Conservation (phyloP, 2,113 vertebrate genomes). For the Gymnarchus niloticus region DNA sequence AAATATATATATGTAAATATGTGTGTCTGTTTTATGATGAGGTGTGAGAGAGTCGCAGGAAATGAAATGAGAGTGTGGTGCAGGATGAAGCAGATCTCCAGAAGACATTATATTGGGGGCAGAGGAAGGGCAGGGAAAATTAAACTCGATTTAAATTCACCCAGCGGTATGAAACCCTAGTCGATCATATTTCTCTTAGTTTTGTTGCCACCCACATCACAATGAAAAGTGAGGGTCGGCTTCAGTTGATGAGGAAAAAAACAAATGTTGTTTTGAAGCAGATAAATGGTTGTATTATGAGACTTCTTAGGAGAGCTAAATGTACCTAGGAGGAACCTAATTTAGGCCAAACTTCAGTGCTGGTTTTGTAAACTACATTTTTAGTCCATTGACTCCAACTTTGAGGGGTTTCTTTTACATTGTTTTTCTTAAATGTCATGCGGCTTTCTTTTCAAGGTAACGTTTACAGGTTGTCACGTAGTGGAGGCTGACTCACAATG, state of each 20-base stretch:
- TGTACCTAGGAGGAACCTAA: not conserved
- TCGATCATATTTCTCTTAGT: not conserved
- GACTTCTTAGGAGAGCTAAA: not conserved
- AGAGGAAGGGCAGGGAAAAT: not conserved
- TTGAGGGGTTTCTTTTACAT: not conserved
- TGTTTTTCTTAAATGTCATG: not conserved
- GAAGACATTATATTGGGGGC: not conserved
- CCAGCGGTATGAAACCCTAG: not conserved
- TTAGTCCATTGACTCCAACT: not conserved
- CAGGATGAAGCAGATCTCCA: not conserved
- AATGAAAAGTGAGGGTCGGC: too few relatives aligned
- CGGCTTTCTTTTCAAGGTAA: not conserved
- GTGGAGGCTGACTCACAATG: not conserved
- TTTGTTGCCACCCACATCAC: not conserved
- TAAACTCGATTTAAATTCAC: not conserved
- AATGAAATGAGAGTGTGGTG: too few relatives aligned
- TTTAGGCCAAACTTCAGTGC: not conserved
- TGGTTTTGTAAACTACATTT: not conserved
- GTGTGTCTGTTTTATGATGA: too few relatives aligned
- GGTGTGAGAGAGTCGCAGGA: not conserved
- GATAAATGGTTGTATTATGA: not conserved
- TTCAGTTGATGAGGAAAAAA: too few relatives aligned
- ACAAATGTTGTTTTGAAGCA: not conserved
- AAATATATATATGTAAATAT: too few relatives aligned
- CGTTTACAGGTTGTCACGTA: not conserved